Conservation (phyloP, 1,140 invertebrate species). For the Megathymus violae region DNA sequence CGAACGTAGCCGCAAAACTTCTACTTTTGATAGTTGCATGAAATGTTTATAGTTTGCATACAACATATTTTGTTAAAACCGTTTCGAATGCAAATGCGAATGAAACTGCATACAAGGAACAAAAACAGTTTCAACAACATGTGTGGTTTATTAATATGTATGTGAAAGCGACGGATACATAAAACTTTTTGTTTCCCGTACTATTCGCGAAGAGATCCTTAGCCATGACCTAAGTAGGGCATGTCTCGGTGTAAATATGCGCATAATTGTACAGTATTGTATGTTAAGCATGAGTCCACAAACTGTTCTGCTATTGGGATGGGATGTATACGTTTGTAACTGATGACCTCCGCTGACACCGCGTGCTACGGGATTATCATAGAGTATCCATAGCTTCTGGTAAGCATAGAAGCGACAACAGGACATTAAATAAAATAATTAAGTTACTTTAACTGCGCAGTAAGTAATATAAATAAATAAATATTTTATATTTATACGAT, state of each 20-base stretch:
- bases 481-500: no score
- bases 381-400: constrained; percentile 44
- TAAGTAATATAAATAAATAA: no score
- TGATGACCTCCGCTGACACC: constrained; percentile 59
- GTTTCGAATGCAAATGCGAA: constrained; percentile 45
- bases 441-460: no score
- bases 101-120: constrained; percentile 33
- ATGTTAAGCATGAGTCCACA: constrained; percentile 56
- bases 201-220: constrained; percentile 55
- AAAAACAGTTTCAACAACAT: constrained; percentile 38
- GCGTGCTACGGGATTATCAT: constrained; percentile 46
- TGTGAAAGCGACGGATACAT: constrained; percentile 40
- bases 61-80: constrained; percentile 31
- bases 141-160: constrained; percentile 46
- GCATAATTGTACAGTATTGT: constrained; percentile 69
- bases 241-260: constrained; percentile 58
- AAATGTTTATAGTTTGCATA: constrained; percentile 16
- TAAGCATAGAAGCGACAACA: constrained; percentile 14
- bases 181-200: constrained; percentile 46
- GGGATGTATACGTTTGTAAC: constrained; percentile 56
- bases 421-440: no score
- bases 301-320: constrained; percentile 42
- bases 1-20: not conserved
- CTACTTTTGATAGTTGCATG: constrained; percentile 21
- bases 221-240: constrained; percentile 47